phyloP scores from a whole-genome alignment of 2,888 invertebrate species.

The Drosophila melanosoma region DNA sequence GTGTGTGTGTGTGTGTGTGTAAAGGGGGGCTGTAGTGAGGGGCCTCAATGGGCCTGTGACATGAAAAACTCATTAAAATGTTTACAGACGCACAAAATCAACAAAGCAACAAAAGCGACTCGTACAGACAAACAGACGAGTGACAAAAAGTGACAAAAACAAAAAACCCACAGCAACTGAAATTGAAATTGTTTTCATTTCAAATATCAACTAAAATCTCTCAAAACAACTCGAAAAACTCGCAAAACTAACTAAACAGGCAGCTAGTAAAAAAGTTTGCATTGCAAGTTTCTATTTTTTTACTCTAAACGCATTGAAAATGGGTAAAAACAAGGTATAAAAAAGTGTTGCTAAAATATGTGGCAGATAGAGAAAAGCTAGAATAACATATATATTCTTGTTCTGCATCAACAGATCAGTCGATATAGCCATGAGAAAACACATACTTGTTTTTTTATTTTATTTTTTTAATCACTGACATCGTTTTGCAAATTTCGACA shows the following conservation, averaged over 20 bases:
- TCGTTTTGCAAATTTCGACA: background rate
- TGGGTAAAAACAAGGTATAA: background rate
- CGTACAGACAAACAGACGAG: constrained; percentile 46
- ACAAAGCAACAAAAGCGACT: constrained; percentile 64
- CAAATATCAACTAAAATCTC: constrained; percentile 62
- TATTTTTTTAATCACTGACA: background rate
- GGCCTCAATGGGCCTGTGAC: constrained; percentile 59
- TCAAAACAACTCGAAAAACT: constrained; percentile 10
- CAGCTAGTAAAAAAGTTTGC: constrained; percentile 38
- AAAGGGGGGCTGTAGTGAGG: constrained; percentile 15
- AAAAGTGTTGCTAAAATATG: background rate
- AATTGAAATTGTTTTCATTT: constrained; percentile 72
- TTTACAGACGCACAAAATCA: constrained; percentile 77
- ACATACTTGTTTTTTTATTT: background rate
- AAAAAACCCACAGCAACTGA: constrained; percentile 48
- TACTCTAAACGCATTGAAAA: background rate
- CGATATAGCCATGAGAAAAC: background rate
- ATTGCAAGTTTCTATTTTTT: constrained; percentile 1
- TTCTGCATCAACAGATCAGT: background rate
- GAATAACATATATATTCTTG: background rate
- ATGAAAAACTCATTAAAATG: constrained; percentile 83
- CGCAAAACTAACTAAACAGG: constrained; percentile 27
- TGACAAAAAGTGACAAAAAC: constrained; percentile 32
- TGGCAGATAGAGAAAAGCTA: background rate
- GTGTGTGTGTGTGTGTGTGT: constrained; percentile 9